phyloP scores from a whole-genome alignment of 2,888 invertebrate genomes.

The Sussaba pulchella region DNA sequence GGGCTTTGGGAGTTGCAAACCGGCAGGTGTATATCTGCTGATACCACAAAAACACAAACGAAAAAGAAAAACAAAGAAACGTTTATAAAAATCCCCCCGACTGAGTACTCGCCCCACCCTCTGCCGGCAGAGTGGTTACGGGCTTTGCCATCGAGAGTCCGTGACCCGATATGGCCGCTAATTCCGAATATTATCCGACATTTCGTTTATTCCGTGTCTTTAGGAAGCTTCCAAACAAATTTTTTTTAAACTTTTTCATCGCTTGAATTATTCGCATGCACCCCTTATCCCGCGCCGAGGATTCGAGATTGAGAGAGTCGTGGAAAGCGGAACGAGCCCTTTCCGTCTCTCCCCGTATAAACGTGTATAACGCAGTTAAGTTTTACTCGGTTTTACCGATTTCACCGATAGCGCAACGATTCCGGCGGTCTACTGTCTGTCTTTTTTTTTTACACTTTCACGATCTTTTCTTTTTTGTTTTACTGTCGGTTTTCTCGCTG shows the following conservation, averaged over 20 bases:
- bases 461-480: constrained; percentile 14
- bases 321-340: constrained; percentile 11
- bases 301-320: constrained; percentile 3
- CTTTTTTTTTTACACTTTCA: neutral
- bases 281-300: neutral
- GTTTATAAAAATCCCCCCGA: constrained; percentile 31
- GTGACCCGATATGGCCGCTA: neutral
- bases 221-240: neutral
- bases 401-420: neutral
- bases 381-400: constrained; percentile 1
- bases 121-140: neutral
- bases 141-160: constrained; percentile 10
- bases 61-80: constrained; percentile 21
- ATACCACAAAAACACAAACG: constrained; percentile 22
- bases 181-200: constrained; percentile 23
- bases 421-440: neutral
- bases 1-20: neutral
- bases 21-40: constrained; percentile 47
- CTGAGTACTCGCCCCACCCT: neutral
- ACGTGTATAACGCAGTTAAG: constrained; percentile 1
- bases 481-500: neutral
- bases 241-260: neutral
- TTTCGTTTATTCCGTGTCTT: neutral
- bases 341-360: neutral
- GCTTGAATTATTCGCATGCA: neutral